These are phyloP conservation scores for Cepphus grylle DNA, from an alignment of 2,113 vertebrate species.

Conservation along the genomic window DNA sequence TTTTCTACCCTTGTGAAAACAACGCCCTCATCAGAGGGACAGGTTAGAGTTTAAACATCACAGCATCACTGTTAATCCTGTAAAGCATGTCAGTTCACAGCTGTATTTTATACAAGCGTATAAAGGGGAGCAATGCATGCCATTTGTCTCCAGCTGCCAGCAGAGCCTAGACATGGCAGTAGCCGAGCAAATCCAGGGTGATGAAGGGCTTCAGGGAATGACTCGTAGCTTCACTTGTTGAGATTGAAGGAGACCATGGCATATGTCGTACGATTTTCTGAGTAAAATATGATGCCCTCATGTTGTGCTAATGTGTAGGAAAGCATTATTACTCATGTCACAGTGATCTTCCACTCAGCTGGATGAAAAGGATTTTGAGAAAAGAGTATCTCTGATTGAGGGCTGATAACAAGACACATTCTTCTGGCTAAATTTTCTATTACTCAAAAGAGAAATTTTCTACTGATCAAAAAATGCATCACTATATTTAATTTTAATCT, in stretches of 20 bases:
- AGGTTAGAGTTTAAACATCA: background rate
- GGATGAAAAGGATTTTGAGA: background rate
- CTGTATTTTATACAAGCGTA: rapidly evolving
- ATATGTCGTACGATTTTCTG: background rate
- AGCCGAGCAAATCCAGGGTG: background rate
- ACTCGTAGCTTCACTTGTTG: background rate
- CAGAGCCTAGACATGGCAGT: rapidly evolving
- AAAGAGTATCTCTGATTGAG: background rate
- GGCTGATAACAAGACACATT: background rate
- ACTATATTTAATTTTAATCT: background rate
- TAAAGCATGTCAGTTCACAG: background rate
- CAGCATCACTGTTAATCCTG: background rate
- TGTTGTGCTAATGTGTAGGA: background rate
- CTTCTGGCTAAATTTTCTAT: background rate
- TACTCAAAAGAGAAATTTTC: background rate
- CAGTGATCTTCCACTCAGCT: background rate
- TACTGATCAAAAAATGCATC: background rate
- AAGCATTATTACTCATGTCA: background rate
- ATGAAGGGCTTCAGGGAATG: background rate
- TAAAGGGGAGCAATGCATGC: background rate
- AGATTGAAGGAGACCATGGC: background rate
- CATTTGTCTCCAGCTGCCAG: background rate
- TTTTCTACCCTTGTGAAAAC: background rate
- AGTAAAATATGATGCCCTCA: background rate
- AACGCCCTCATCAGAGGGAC: rapidly evolving